Percentiles rank a stretch among this genome's conserved stretches.
Conservation (phyloP, 2,797 vertebrate genomes). For the Triplophysa yarkandensis region DNA sequence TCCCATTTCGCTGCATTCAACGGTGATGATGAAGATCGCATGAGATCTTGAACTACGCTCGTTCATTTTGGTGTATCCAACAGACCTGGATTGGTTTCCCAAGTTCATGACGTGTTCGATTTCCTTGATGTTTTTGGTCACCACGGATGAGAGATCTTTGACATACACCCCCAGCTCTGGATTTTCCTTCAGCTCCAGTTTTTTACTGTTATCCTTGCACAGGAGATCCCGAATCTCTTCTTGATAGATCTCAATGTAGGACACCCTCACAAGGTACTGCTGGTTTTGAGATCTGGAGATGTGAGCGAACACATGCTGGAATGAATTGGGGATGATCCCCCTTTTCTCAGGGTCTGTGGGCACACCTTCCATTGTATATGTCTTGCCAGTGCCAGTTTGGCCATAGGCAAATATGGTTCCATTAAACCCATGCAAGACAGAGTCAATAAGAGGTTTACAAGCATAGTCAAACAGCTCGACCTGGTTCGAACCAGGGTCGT, state of each 20-base stretch:
- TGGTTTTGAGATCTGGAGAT: constrained; percentile 95
- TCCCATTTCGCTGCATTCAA: constrained; percentile 91
- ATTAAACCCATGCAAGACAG: constrained; percentile 90
- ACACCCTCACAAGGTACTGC: constrained; percentile 94
- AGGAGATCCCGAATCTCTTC: constrained; percentile 94
- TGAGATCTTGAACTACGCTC: constrained; percentile 94
- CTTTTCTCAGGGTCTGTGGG: constrained; percentile 84
- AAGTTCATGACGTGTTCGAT: constrained; percentile 96
- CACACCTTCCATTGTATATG: constrained; percentile 93
- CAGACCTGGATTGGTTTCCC: constrained; percentile 88
- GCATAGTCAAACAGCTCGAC: constrained; percentile 90
- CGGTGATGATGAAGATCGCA: constrained; percentile 89
- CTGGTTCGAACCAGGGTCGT: constrained; percentile 86
- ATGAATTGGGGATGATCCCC: constrained; percentile 91
- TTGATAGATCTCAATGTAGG: constrained; percentile 97
- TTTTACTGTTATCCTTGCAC: constrained; percentile 89
- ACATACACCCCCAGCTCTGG: constrained; percentile 90
- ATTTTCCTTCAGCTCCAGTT: constrained; percentile 92
- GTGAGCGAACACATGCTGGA: constrained; percentile 94
- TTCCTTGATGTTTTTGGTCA: constrained; percentile 93
- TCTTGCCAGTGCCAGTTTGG: constrained; percentile 96
- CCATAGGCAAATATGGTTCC: constrained; percentile 95
- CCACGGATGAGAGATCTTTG: constrained; percentile 90
- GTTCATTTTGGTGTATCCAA: constrained; percentile 95
- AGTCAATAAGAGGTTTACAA: constrained; percentile 90